Base-by-base conservation (phyloP, 64 coral and sea anemone species). In the Hydrozoanthus tunicans region DNA sequence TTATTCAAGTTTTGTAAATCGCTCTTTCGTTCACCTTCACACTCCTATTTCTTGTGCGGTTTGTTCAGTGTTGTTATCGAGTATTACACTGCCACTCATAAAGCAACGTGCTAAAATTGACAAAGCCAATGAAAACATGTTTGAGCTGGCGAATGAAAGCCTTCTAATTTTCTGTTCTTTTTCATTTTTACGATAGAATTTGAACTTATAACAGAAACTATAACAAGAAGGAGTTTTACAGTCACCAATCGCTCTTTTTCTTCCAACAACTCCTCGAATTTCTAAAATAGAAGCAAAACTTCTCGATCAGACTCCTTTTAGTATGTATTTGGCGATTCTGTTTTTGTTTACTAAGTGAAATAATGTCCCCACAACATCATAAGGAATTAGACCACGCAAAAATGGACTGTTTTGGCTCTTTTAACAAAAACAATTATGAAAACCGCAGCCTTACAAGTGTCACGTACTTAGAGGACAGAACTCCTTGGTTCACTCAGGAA, bases 111-210 rank as follows among this genome's bases (percentile, higher is more conserved):
- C 68, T 57, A 88, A 88, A 73, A 66, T 64, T 82, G 24, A 6
- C 60, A 54, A 88, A 88, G 84, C 24, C 70, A 74, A 88, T 75
- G n/a, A 88, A 88, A 88, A 88, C 84, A 51, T 75, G 84, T 88
- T 73, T 88, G 15, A 59, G 84, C 68, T 56, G n/a, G 24, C 23
- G 51, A 20, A 59, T 88, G 25, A 17, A 86, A 53, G 12, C 58
- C 24, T 86, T 55, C 15, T 57, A 24, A 12, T 9, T 6, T 43
- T 7, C 23, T 58, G 9, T 73, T 13, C 11, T 53, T 73, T 12
- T 62, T 59, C 56, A 4, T 71, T 57, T 58, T 88, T 14, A 51
- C 23, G 51, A 55, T n/a, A 60, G 74, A 74, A 74, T 70, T 60
- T 43, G 9, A 76, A 17, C 9, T 43, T 13, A 75, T 23, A 26